Percentiles rank a stretch among this genome's conserved stretches.
Evolutionary conservation across 2,888 invertebrate species (phyloP).

Genomic region (Ligdia adustata): DNA sequence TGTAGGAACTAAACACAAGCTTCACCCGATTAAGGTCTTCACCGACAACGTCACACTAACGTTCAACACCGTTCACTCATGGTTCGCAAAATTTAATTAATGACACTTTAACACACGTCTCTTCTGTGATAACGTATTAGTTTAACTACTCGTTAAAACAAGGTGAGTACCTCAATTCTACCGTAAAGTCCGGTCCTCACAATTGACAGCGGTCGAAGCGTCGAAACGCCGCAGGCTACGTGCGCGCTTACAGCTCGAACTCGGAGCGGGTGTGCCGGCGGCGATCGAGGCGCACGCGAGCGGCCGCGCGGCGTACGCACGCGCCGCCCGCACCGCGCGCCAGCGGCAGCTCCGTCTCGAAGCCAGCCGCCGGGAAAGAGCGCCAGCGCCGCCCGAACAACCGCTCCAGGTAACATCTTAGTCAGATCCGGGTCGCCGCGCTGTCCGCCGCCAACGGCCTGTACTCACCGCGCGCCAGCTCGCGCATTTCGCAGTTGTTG

Average conservation of each 20-base stretch:
- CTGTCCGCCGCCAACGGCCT: conserved; percentile 79
- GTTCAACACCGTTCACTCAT: conserved; percentile 49
- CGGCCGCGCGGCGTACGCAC: conserved; percentile 66
- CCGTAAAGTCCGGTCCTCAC: conserved; percentile 47
- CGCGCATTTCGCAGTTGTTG: conserved; percentile 91
- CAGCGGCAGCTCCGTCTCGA: conserved; percentile 63
- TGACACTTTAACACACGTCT: conserved; percentile 24
- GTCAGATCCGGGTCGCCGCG: conserved; percentile 87
- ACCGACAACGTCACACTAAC: conserved; percentile 58
- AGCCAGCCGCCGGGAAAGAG: conserved; percentile 73
- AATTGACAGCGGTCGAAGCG: conserved; percentile 54
- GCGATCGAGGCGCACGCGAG: conserved; percentile 73
- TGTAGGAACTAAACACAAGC: conserved; percentile 82
- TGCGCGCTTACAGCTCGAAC: conserved; percentile 68
- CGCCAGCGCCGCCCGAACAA: conserved; percentile 86
- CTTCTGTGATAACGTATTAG: conserved; percentile 3
- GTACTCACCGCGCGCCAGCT: conserved; percentile 84
- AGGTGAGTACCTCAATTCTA: conserved; percentile 49
- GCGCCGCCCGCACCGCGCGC: conserved; percentile 64
- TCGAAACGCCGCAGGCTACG: conserved; percentile 21
- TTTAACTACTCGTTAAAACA: conserved; percentile 8
- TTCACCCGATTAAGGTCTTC: conserved; percentile 63
- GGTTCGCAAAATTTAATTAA: conserved; percentile 43
- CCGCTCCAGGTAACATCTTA: conserved; percentile 90
- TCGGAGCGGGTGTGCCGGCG: conserved; percentile 81